These are phyloP conservation scores for Bryconaethiops microstoma DNA, from an alignment of 2,797 vertebrate genomes.

Conservation along the genomic window DNA sequence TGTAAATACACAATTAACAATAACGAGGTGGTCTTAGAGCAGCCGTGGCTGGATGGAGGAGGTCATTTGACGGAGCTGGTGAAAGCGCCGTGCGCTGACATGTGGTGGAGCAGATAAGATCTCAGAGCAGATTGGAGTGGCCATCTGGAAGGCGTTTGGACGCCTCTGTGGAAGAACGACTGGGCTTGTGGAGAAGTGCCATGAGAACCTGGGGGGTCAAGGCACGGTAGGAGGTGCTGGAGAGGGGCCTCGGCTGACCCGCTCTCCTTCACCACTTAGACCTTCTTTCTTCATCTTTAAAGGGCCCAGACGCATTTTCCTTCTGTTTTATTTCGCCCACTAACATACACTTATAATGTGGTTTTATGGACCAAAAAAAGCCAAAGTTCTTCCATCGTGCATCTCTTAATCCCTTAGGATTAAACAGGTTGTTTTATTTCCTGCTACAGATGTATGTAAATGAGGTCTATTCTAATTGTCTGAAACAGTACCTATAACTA, in stretches of 20 bases:
- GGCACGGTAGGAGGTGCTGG: conserved; percentile 59
- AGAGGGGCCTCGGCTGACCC: conserved; percentile 21
- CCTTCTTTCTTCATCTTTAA: not conserved
- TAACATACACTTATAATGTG: no score
- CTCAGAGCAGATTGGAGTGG: conserved; percentile 78
- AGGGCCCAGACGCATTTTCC: not conserved
- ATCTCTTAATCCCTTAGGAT: no score
- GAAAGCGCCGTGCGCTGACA: conserved; percentile 68
- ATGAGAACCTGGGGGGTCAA: conserved; percentile 59
- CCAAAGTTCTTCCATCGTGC: no score
- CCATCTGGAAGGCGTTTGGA: conserved; percentile 87
- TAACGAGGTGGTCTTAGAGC: conserved; percentile 10
- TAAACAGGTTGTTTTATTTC: no score
- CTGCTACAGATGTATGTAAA: no score
- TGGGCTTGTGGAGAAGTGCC: conserved; percentile 64
- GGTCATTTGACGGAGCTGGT: conserved; percentile 28
- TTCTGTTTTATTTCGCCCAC: no score
- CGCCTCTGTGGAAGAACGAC: conserved; percentile 63
- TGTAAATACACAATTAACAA: conserved; percentile 11
- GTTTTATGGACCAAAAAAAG: no score
- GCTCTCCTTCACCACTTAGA: not conserved
- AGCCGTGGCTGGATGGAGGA: not conserved
- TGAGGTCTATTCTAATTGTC: no score
- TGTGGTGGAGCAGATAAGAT: conserved; percentile 74
- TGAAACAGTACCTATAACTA: no score